Conservation (phyloP, 2,113 vertebrate species). For the Pterocles orientalis region DNA sequence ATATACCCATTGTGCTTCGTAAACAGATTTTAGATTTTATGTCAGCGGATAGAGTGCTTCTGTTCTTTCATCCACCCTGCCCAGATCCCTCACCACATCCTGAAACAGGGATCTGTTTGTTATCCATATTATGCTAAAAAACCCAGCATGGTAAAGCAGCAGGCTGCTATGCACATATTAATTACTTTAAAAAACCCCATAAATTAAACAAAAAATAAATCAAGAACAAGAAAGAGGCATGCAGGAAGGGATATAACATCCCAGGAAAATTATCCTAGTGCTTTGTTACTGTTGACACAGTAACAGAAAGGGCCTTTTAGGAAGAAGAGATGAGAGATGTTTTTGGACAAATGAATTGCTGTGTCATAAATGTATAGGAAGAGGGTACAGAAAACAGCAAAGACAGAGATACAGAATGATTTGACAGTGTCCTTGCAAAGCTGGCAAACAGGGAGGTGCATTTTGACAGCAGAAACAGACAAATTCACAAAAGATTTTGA, state of each 20-base stretch:
- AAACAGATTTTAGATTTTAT: background rate
- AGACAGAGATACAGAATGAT: background rate
- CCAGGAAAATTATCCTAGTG: background rate
- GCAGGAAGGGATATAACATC: background rate
- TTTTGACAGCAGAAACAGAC: background rate
- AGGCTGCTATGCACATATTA: background rate
- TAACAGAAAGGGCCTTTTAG: background rate
- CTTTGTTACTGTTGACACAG: background rate
- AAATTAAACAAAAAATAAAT: background rate
- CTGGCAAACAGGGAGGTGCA: background rate
- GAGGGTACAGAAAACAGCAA: background rate
- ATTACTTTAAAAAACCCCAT: fast-evolving
- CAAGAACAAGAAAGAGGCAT: background rate
- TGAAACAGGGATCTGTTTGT: background rate
- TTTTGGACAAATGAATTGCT: background rate
- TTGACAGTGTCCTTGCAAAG: background rate
- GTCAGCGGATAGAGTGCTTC: background rate
- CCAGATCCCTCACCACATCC: background rate
- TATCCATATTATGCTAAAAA: background rate
- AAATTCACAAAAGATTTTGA: background rate
- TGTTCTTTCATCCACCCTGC: background rate
- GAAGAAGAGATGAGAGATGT: background rate
- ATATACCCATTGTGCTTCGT: background rate
- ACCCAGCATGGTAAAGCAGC: background rate
- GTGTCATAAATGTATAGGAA: background rate